Evolutionary conservation across 2,113 vertebrate species (phyloP).

Genomic region (Oreotragus oreotragus): DNA sequence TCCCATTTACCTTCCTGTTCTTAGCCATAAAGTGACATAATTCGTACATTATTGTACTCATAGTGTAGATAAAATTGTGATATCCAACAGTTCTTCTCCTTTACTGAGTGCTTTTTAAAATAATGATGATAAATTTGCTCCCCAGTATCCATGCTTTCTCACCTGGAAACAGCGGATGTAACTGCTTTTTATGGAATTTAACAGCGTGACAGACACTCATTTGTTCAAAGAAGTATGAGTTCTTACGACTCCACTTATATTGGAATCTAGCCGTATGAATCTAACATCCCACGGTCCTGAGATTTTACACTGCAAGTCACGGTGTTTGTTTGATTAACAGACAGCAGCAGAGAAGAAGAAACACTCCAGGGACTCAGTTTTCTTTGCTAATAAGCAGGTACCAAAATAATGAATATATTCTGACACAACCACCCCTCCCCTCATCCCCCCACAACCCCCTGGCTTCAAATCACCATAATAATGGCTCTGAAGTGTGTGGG

Average conservation of each 20-base stretch:
- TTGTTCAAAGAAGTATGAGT: neutral
- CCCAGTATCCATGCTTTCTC: neutral
- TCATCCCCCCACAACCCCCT: rapidly evolving
- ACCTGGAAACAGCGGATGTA: neutral
- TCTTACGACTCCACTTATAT: neutral
- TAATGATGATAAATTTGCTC: neutral
- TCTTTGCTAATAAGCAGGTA: neutral
- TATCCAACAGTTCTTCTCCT: neutral
- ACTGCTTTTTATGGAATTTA: neutral
- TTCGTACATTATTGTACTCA: neutral
- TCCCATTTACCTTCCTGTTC: neutral
- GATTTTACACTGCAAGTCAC: neutral
- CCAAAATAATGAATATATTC: conserved; percentile 2
- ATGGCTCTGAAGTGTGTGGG: neutral
- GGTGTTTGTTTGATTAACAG: neutral
- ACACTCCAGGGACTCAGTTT: neutral
- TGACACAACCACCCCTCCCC: neutral
- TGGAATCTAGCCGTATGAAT: neutral
- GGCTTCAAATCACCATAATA: neutral
- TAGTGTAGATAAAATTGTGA: neutral
- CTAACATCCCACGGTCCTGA: neutral
- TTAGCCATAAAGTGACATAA: neutral
- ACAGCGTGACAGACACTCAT: neutral
- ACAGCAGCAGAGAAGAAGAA: neutral
- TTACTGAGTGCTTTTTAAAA: neutral